Percentiles rank a stretch among this genome's conserved stretches.
Conservation (phyloP, 1,140 invertebrate species). For the Macrotrachela quadricornifera region DNA sequence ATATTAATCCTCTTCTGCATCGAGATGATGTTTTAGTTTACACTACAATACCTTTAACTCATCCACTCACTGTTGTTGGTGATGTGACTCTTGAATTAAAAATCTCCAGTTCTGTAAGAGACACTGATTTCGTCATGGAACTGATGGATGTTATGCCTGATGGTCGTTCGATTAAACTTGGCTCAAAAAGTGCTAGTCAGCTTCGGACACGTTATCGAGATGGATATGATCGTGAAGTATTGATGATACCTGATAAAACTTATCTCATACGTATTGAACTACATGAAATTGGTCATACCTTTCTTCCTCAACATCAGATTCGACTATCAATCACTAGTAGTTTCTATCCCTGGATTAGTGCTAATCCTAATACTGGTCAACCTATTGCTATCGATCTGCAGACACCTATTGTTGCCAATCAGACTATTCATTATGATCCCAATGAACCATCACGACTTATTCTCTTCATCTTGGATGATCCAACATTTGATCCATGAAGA, state of each 20-base stretch:
- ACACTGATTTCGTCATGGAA: neutral
- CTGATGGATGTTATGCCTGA: neutral
- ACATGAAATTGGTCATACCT: slow-evolving; percentile 4
- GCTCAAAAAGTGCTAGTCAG: neutral
- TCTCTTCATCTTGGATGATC: no score
- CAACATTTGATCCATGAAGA: no score
- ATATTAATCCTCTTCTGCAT: neutral
- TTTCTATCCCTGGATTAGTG: slow-evolving; percentile 1
- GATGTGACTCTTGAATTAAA: neutral
- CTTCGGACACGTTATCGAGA: neutral
- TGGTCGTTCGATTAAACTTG: slow-evolving; percentile 1
- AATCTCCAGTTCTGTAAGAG: neutral
- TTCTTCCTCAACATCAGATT: neutral
- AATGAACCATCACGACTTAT: no score
- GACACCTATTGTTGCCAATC: neutral
- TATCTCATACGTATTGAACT: neutral
- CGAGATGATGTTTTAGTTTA: neutral
- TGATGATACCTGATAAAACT: neutral
- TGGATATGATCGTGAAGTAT: slow-evolving; percentile 4
- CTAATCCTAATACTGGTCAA: slow-evolving; percentile 5
- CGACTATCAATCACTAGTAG: slow-evolving; percentile 2
- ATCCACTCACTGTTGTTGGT: neutral
- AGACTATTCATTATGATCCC: neutral
- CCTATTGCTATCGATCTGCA: neutral
- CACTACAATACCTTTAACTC: neutral